Evolutionary conservation across 2,888 invertebrate genomes (phyloP), one percentile per base, ranked within the genome.

Genomic region (Deilephila porcellus): DNA sequence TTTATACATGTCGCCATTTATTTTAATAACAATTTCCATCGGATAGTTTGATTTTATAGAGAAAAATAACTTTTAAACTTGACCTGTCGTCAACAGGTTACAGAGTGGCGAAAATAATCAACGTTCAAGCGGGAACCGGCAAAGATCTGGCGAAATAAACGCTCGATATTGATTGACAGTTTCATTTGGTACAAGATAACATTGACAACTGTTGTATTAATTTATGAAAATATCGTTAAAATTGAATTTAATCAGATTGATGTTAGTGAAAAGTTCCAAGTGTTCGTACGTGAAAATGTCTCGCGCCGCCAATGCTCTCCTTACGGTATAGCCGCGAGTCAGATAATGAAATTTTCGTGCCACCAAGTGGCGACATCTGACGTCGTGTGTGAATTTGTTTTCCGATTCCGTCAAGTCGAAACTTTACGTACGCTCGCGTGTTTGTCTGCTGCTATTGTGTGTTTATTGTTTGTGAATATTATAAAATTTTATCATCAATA

Each of bases 251-350:
- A 53, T 53, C 19, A 73, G 70, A 70, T 60, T 73, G 53, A 53
- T 53, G 53, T 53, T 53, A 53, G 53, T 53, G 53, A 53, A 53
- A 53, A 53, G 53, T 53, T 11, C 70, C 62, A 25, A 70, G 73
- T 19, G 73, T 60, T 60, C 60, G 64, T 67, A 59, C 59, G 37
- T 60, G 63, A 73, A 63, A 60, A 60, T 60, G 60, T 60, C 60
- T 60, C 60, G 60, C 60, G 37, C 67, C 60, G 60, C 37, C 60
- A 19, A 62, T 56, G 70, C 71, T 52, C 71, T 71, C 71, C 25
- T 73, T 71, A 72, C 72, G 74, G 74, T 74, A 74, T 72, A 60
- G 74, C 62, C 70, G 59, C 60, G 72, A 32, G 34, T 53, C 60
- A 71, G 62, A 32, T 72, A 29, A 72, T 53, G 53, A 59, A 70